Evolutionary conservation across 53 echinoderm and acorn worm species (phyloP).

Genomic region (Temnopleurus reevesii): DNA sequence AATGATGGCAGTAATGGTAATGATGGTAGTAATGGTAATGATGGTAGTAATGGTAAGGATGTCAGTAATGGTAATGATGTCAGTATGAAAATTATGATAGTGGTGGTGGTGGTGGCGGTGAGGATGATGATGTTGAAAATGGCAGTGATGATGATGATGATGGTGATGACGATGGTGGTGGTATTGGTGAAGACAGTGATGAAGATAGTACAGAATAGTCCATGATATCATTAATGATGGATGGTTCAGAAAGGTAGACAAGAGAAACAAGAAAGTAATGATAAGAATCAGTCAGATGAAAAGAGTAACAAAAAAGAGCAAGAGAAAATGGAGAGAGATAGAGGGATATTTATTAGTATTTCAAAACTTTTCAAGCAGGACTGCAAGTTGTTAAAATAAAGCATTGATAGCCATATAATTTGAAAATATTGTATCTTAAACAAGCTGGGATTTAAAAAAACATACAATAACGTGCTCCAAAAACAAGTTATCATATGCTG

Average conservation of each 20-base stretch:
- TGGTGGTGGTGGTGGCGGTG: too few relatives aligned
- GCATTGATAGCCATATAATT: too few relatives aligned
- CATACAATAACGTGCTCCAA: too few relatives aligned
- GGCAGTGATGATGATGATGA: background rate
- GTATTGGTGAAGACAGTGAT: background rate
- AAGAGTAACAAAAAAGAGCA: background rate
- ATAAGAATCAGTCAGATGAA: background rate
- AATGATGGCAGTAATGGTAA: too few relatives aligned
- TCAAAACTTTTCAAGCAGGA: conserved; percentile 12
- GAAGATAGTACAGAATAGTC: background rate
- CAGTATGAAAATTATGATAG: too few relatives aligned
- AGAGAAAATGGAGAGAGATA: background rate
- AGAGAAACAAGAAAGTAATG: background rate
- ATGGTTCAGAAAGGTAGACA: background rate
- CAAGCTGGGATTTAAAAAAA: too few relatives aligned
- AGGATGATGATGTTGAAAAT: background rate
- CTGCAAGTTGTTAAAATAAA: conserved; percentile 6
- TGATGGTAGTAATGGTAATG: background rate
- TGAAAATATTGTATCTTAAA: too few relatives aligned
- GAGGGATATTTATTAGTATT: background rate
- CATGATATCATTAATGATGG: too few relatives aligned
- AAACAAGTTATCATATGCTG: too few relatives aligned
- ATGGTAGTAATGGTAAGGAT: background rate
- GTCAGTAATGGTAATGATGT: background rate
- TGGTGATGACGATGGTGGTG: background rate